A percentile compares a stretch with the other conserved stretches of the same genome.
These are phyloP conservation scores for Lasioglossum pauxillum DNA, from an alignment of 2,888 invertebrate genomes.

Conservation along the genomic window DNA sequence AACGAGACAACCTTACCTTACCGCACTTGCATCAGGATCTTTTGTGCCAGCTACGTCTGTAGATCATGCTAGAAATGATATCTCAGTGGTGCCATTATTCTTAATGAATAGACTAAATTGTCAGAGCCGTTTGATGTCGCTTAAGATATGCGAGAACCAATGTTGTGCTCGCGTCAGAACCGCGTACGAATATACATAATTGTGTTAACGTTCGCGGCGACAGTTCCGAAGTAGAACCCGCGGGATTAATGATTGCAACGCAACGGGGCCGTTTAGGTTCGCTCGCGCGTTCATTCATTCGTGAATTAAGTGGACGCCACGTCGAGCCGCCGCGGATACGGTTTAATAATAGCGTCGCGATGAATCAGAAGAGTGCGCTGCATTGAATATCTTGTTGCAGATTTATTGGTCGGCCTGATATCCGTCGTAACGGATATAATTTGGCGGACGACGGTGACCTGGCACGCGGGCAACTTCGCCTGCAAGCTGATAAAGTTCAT, in stretches of 20 bases:
- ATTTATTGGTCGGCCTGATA: conserved; percentile 94
- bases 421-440: conserved; percentile 95
- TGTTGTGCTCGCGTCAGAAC: neutral
- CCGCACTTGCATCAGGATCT: too few relatives aligned
- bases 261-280: neutral
- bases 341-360: conserved; percentile 48
- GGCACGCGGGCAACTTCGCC: conserved; percentile 95
- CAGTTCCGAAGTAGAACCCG: neutral
- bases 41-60: too few relatives aligned
- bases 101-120: neutral
- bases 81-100: neutral
- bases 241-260: neutral
- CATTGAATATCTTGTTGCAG: conserved; percentile 86
- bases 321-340: neutral
- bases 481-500: conserved; percentile 94
- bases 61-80: neutral
- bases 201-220: neutral
- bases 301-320: conserved; percentile 25
- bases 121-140: neutral
- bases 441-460: conserved; percentile 94
- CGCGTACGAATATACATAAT: neutral
- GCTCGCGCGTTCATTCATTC: conserved; percentile 27
- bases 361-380: conserved; percentile 23
- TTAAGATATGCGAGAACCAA: neutral
- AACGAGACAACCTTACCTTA: too few relatives aligned